Evolutionary conservation across 2,888 invertebrate species (phyloP), one percentile per base, ranked within the genome.

Genomic region (Anodontia alba): DNA sequence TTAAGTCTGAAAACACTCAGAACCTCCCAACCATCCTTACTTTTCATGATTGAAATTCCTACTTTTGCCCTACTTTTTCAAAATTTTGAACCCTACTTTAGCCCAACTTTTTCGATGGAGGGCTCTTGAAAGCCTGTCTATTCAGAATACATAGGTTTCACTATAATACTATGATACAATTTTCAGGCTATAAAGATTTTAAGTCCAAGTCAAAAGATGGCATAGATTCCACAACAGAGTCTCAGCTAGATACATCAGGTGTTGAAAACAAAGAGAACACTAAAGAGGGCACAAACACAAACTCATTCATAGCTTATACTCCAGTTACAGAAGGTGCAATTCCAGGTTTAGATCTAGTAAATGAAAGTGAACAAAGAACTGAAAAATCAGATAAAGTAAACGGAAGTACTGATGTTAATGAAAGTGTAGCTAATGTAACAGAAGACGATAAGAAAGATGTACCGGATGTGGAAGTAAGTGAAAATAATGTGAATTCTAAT

Each of bases 261-360:
- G 54, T 54, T 42, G 83, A 83, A 71, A 83, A 83, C 54, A 80
- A 80, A 38, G 80, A 76, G 29, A 72, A 76, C 57, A 73, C 62
- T 10, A 38, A 38, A 38, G 76, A 57, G 12, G 81, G 70, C 15
- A 77, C 70, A 42, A 70, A 79, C 46, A 57, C 75, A 5, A 57
- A 57, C 29, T 8, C 57, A 57, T 26, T 57, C 23, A 57, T 57
- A 26, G 1, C 23, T 10, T 57, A 43, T 42, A 43, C 54, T 33
- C 42, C 67, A 2, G 23, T 42, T 36, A 23, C 5, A 33, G 42
- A 67, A 8, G 67, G 36, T 8, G 46, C 51, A 0, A 81, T 81
- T 54, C 84, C 84, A 20, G 84, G 84, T 7, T 71, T 83, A 42
- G 67, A 66, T 43, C n/a, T 74, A 57, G 29, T 57, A 23, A 57